These are phyloP conservation scores for Cuculus canorus DNA, from an alignment of 2,797 vertebrate species.

Conservation along the genomic window DNA sequence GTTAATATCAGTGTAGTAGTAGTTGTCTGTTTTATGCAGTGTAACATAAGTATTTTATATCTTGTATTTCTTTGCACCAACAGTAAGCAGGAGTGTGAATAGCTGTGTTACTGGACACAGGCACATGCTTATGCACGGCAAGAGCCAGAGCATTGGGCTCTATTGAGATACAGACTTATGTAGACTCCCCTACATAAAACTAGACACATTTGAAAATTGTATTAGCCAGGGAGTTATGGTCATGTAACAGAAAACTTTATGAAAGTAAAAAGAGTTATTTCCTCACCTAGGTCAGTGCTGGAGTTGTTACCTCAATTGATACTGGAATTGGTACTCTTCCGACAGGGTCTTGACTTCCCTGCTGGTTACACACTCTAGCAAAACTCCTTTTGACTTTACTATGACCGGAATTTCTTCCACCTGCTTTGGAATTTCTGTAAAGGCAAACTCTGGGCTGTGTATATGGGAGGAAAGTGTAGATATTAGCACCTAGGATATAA, in stretches of 20 bases:
- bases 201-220: background rate
- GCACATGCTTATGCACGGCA: background rate
- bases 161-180: background rate
- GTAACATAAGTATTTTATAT: background rate
- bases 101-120: background rate
- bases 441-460: background rate
- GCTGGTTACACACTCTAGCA: background rate
- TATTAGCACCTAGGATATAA: slow-evolving; percentile 2
- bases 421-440: background rate
- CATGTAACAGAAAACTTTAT: background rate
- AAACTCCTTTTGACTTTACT: background rate
- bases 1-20: background rate
- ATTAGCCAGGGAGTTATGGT: background rate
- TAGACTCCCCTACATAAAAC: background rate
- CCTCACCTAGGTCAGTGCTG: background rate
- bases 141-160: background rate
- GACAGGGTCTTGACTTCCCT: background rate
- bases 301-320: background rate
- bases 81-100: background rate
- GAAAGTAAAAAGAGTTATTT: background rate
- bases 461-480: background rate
- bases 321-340: background rate
- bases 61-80: background rate
- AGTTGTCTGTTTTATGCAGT: background rate
- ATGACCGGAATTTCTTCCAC: background rate